Evolutionary conservation across 2,113 vertebrate species (phyloP).

Genomic region (Xiphophorus couchianus): DNA sequence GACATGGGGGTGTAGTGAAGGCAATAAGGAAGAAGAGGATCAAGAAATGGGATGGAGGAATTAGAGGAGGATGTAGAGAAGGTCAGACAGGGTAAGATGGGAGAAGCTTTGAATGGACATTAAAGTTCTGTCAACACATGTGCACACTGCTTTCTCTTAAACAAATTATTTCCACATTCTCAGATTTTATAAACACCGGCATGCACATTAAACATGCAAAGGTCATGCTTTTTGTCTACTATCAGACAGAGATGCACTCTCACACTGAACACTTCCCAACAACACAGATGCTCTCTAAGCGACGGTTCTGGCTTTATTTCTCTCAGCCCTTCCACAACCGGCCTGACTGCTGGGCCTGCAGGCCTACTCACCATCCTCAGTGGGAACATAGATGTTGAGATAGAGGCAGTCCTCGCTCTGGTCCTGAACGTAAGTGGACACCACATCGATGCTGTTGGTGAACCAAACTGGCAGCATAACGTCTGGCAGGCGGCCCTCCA

Average conservation of each 20-base stretch:
- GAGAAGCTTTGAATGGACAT: constrained; percentile 40
- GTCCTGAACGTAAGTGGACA: constrained; percentile 96
- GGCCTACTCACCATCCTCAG: constrained; percentile 98
- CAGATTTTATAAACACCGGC: constrained; percentile 77
- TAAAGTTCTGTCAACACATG: constrained; percentile 35
- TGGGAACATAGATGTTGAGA: constrained; percentile 98
- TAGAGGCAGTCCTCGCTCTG: constrained; percentile 99
- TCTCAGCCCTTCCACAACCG: constrained; percentile 8
- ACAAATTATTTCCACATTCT: constrained; percentile 34
- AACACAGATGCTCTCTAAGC: constrained; percentile 20
- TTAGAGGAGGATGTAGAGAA: constrained; percentile 64
- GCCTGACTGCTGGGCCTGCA: constrained; percentile 63
- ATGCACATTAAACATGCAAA: constrained; percentile 91
- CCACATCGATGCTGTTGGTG: constrained; percentile 96
- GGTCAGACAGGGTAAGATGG: constrained; percentile 29
- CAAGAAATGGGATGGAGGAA: constrained; percentile 36
- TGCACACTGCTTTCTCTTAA: constrained; percentile 50
- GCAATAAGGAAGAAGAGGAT: constrained; percentile 20
- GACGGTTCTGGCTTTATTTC: constrained; percentile 25
- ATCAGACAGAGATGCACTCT: constrained; percentile 36
- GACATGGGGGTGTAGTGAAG: constrained; percentile 69
- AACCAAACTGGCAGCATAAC: constrained; percentile 99
- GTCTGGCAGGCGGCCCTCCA: constrained; percentile 95
- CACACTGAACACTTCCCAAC: constrained; percentile 53
- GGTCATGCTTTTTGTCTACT: constrained; percentile 84